A percentile compares a stretch with the other conserved stretches of the same genome.
These are phyloP conservation scores for Hirudo medicinalis DNA, from an alignment of 1,140 invertebrate species.

Conservation along the genomic window DNA sequence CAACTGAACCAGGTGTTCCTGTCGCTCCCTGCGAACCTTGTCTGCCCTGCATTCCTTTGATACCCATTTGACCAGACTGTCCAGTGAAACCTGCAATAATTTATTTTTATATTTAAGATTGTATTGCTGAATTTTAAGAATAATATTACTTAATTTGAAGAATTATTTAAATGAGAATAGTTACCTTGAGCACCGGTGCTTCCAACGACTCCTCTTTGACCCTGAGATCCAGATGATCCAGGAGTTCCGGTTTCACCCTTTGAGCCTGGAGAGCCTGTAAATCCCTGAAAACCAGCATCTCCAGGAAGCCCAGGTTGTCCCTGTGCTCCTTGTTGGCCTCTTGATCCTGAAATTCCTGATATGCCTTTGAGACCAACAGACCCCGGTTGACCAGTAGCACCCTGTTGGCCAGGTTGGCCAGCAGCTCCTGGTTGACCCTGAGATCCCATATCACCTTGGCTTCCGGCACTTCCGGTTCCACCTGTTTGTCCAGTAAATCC, in stretches of 20 bases:
- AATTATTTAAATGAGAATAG: neutral
- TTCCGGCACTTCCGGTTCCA: slow-evolving; percentile 1
- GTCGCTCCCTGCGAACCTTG: neutral
- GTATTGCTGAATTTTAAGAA: neutral
- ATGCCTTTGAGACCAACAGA: slow-evolving; percentile 8
- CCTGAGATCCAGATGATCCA: slow-evolving; percentile 12
- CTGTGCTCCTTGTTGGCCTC: neutral
- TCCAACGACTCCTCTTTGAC: slow-evolving; percentile 9
- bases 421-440: slow-evolving; percentile 1
- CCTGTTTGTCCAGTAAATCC: slow-evolving; percentile 12
- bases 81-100: slow-evolving; percentile 1
- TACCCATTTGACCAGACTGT: slow-evolving; percentile 9
- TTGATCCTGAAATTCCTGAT: slow-evolving; percentile 5
- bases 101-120: neutral
- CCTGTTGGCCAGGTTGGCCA: neutral
- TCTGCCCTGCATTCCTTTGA: slow-evolving; percentile 1
- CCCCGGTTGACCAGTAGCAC: slow-evolving; percentile 7
- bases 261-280: slow-evolving; percentile 1
- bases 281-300: neutral
- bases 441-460: slow-evolving; percentile 2
- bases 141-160: neutral
- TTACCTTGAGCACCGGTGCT: neutral
- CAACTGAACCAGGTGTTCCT: slow-evolving; percentile 10
- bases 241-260: slow-evolving; percentile 10
- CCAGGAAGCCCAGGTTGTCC: neutral